phyloP scores from a whole-genome alignment of 1,140 invertebrate genomes.

The Trialeurodes vaporariorum region DNA sequence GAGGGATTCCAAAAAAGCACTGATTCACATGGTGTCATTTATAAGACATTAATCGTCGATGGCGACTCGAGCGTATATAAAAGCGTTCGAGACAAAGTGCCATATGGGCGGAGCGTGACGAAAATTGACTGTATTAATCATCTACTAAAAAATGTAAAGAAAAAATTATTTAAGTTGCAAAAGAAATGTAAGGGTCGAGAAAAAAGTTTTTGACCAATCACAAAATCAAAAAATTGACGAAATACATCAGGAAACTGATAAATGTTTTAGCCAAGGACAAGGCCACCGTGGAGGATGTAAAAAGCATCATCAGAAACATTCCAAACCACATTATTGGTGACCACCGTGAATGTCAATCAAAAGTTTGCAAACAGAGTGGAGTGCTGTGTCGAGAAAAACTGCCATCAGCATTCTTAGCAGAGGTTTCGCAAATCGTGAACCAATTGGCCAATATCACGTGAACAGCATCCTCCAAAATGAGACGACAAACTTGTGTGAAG shows the following conservation, averaged over 20 bases:
- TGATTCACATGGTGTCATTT: constrained; percentile 28
- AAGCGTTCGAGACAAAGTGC: neutral
- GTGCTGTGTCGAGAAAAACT: neutral
- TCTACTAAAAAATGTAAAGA: neutral
- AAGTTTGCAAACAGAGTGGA: neutral
- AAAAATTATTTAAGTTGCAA: neutral
- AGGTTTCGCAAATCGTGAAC: neutral
- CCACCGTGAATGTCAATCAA: neutral
- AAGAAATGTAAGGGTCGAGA: neutral
- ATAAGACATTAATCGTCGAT: constrained; percentile 26
- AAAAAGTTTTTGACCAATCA: neutral
- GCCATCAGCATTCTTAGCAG: neutral
- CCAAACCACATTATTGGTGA: neutral
- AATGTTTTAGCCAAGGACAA: neutral
- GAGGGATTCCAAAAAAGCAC: constrained; percentile 32
- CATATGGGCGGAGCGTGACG: neutral
- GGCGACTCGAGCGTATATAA: neutral
- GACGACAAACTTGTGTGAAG: neutral
- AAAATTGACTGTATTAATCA: neutral
- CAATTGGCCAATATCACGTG: neutral
- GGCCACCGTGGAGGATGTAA: neutral
- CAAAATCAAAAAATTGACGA: neutral
- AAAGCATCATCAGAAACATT: neutral
- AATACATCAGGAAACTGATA: neutral
- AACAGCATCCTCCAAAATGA: neutral